A percentile compares a stretch with the other conserved stretches of the same genome.
Conservation (phyloP, 1,140 invertebrate species). For the Cylas formicarius region DNA sequence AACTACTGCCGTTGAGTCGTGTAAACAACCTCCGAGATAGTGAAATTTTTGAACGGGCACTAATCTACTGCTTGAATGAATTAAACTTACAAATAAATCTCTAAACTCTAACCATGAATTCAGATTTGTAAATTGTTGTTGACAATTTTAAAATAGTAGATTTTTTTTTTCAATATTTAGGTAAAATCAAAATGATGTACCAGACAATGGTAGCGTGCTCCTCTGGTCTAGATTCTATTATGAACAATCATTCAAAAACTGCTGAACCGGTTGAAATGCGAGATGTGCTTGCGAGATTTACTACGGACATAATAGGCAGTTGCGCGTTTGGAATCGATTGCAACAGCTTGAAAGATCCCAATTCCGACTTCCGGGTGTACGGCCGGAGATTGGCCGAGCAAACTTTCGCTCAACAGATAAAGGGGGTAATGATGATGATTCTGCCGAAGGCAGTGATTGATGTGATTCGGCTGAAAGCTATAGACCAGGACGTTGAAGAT, state of each 20-base stretch:
- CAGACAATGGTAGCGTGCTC: background rate
- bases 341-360: background rate
- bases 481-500: constrained; percentile 7
- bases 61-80: no score
- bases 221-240: background rate
- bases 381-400: background rate
- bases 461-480: background rate
- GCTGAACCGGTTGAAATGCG: constrained; percentile 6
- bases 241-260: background rate
- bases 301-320: constrained; percentile 21
- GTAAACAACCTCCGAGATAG: no score
- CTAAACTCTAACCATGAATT: no score
- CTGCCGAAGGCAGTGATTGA: no score
- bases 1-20: no score
- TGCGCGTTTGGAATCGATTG: constrained; percentile 10
- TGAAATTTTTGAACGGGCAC: no score
- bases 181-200: constrained; percentile 45
- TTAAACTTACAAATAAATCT: no score
- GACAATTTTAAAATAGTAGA: no score
- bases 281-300: constrained; percentile 12
- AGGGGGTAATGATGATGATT: no score
- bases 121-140: no score
- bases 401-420: background rate
- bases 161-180: no score
- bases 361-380: background rate